These are phyloP conservation scores for Sparus aurata DNA, from an alignment of 2,797 vertebrate genomes.

Conservation along the genomic window DNA sequence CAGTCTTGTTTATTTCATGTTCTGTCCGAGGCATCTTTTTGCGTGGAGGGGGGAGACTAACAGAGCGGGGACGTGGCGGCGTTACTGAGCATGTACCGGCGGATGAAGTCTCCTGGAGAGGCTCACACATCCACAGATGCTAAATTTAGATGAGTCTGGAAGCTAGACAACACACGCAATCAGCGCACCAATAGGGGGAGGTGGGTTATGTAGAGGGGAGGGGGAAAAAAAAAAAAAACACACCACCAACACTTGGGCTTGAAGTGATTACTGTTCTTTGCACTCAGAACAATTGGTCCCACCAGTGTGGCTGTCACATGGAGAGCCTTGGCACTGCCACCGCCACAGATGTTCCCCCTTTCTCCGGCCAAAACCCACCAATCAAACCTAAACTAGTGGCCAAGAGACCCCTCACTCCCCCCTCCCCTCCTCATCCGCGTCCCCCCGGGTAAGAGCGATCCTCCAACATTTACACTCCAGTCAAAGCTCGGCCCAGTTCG, in stretches of 20 bases:
- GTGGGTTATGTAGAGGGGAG: constrained; percentile 40
- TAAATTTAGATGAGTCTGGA: constrained; percentile 83
- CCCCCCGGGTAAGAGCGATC: constrained; percentile 56
- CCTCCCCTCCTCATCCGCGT: constrained; percentile 21
- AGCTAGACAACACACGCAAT: constrained; percentile 75
- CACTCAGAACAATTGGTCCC: constrained; percentile 82
- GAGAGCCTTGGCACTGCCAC: constrained; percentile 79
- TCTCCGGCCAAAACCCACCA: constrained; percentile 81
- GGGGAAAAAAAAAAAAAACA: constrained; percentile 34
- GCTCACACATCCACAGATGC: constrained; percentile 67
- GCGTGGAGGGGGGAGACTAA: constrained; percentile 20
- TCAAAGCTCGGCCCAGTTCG: constrained; percentile 56
- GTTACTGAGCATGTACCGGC: constrained; percentile 42
- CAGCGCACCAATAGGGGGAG: constrained; percentile 60
- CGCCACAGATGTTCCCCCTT: constrained; percentile 81
- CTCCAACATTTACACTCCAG: constrained; percentile 68
- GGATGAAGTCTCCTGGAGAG: constrained; percentile 66
- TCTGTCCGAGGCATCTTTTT: constrained; percentile 39
- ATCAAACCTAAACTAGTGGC: constrained; percentile 80
- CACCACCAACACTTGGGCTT: constrained; percentile 72
- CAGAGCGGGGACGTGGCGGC: constrained; percentile 16
- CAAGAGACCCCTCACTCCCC: constrained; percentile 71
- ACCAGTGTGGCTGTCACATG: constrained; percentile 78
- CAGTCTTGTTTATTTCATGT: constrained; percentile 74
- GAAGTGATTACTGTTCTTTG: constrained; percentile 84